These are phyloP conservation scores for Pterophyllum scalare DNA, from an alignment of 2,113 vertebrate species.

Conservation along the genomic window DNA sequence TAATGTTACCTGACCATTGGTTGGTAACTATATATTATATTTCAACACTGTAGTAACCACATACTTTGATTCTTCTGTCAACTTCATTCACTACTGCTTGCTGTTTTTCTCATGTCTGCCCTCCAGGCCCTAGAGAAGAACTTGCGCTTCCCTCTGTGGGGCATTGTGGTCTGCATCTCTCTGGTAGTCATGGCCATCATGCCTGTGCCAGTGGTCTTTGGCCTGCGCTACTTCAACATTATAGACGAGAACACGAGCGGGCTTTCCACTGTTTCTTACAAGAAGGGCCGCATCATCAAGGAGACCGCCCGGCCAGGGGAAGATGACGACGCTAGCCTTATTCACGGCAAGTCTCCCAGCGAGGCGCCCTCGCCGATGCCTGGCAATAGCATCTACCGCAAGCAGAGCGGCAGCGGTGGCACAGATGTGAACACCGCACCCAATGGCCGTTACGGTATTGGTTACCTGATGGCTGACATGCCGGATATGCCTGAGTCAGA, in stretches of 20 bases:
- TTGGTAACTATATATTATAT: background rate
- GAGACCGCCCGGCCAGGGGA: slow-evolving; percentile 85
- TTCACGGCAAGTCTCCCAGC: slow-evolving; percentile 89
- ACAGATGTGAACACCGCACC: slow-evolving; percentile 84
- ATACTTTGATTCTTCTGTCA: background rate
- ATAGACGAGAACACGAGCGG: slow-evolving; percentile 85
- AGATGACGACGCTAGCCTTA: slow-evolving; percentile 90
- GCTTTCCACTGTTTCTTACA: slow-evolving; percentile 89
- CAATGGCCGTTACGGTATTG: slow-evolving; percentile 94
- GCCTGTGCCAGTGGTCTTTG: slow-evolving; percentile 89
- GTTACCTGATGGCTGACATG: slow-evolving; percentile 93
- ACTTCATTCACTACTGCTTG: background rate
- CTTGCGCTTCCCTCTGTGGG: slow-evolving; percentile 89
- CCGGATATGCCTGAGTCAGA: slow-evolving; percentile 95
- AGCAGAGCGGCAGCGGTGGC: slow-evolving; percentile 81
- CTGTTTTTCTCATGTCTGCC: background rate
- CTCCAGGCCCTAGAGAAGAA: slow-evolving; percentile 85
- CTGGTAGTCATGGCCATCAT: slow-evolving; percentile 88
- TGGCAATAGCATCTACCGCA: slow-evolving; percentile 90
- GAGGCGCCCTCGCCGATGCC: slow-evolving; percentile 91
- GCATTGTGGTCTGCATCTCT: slow-evolving; percentile 86
- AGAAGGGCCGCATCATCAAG: slow-evolving; percentile 92
- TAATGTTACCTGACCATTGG: background rate
- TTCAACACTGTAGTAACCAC: background rate
- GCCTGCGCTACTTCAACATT: slow-evolving; percentile 87